Evolutionary conservation across 2,888 invertebrate species (phyloP).

Genomic region (Rugalucina vietnamica): DNA sequence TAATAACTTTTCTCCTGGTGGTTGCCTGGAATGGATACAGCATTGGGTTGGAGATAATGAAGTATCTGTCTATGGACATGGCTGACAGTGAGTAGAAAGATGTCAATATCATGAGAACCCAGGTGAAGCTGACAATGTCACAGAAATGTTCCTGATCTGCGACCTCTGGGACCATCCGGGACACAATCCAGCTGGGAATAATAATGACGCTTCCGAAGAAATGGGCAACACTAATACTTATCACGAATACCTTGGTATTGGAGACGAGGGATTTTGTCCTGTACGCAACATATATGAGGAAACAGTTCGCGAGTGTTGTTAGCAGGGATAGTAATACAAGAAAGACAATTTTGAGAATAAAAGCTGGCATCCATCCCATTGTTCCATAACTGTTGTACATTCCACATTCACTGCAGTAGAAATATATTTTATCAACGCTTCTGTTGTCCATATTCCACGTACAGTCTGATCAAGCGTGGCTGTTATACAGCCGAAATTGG

Average conservation of each 20-base stretch:
- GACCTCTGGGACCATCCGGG: slow-evolving; percentile 35
- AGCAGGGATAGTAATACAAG: slow-evolving; percentile 42
- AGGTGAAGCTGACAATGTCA: slow-evolving; percentile 42
- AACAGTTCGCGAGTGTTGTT: slow-evolving; percentile 52
- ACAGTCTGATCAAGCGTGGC: neutral
- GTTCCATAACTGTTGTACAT: neutral
- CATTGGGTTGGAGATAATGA: slow-evolving; percentile 74
- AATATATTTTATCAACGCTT: neutral
- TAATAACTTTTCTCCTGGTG: slow-evolving; percentile 48
- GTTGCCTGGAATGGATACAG: slow-evolving; percentile 71
- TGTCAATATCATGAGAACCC: slow-evolving; percentile 65
- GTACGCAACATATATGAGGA: slow-evolving; percentile 54
- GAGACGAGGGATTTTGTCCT: slow-evolving; percentile 54
- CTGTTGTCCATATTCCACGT: neutral
- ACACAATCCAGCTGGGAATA: slow-evolving; percentile 56
- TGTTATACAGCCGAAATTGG: neutral
- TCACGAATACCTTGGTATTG: slow-evolving; percentile 60
- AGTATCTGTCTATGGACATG: slow-evolving; percentile 73
- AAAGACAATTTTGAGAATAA: slow-evolving; percentile 46
- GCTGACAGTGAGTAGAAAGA: slow-evolving; percentile 75
- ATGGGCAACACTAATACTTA: slow-evolving; percentile 50
- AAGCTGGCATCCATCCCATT: slow-evolving; percentile 47
- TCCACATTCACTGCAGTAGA: neutral
- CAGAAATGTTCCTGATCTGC: slow-evolving; percentile 37
- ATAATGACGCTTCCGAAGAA: slow-evolving; percentile 57